Evolutionary conservation across 2,888 invertebrate species (phyloP).

Genomic region (Drosophila fungiperda): DNA sequence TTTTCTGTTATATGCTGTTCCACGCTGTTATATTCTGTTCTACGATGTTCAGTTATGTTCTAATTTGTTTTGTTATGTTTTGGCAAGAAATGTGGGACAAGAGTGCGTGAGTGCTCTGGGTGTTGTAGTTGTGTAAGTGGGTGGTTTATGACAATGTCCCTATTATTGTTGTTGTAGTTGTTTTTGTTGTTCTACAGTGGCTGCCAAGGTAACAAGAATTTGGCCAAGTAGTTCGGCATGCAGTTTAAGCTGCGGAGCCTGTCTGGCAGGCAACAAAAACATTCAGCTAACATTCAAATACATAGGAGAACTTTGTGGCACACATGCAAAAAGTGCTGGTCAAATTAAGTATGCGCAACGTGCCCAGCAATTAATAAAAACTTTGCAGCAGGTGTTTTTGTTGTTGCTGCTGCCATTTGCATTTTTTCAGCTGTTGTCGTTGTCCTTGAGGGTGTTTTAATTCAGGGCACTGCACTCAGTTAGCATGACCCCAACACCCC

Average conservation of each 20-base stretch:
- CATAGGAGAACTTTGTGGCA: slow-evolving; percentile 27
- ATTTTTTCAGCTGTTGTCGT: slow-evolving; percentile 43
- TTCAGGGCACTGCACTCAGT: slow-evolving; percentile 83
- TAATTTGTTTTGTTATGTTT: slow-evolving; percentile 10
- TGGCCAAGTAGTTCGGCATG: slow-evolving; percentile 54
- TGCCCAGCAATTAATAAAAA: slow-evolving; percentile 64
- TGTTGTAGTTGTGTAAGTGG: slow-evolving; percentile 1
- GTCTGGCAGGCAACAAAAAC: slow-evolving; percentile 23
- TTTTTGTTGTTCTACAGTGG: slow-evolving; percentile 11
- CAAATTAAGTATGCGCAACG: slow-evolving; percentile 51
- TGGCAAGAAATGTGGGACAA: slow-evolving; percentile 48
- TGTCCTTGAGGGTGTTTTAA: slow-evolving; percentile 81
- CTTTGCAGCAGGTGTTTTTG: slow-evolving; percentile 34
- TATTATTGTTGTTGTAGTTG: not conserved
- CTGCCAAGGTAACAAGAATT: slow-evolving; percentile 24
- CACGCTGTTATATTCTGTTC: slow-evolving; percentile 8
- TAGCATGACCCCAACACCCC: slow-evolving; percentile 60
- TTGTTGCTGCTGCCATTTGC: slow-evolving; percentile 26
- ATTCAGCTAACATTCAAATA: slow-evolving; percentile 7
- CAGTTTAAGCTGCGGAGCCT: slow-evolving; percentile 41
- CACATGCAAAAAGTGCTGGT: slow-evolving; percentile 21
- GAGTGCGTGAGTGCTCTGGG: slow-evolving; percentile 28
- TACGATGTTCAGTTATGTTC: not conserved
- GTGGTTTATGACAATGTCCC: not conserved
- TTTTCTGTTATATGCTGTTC: not conserved